A percentile compares a stretch with the other conserved stretches of the same genome.
Evolutionary conservation across 2,888 invertebrate species (phyloP).

Genomic region (Xestia xanthographa): DNA sequence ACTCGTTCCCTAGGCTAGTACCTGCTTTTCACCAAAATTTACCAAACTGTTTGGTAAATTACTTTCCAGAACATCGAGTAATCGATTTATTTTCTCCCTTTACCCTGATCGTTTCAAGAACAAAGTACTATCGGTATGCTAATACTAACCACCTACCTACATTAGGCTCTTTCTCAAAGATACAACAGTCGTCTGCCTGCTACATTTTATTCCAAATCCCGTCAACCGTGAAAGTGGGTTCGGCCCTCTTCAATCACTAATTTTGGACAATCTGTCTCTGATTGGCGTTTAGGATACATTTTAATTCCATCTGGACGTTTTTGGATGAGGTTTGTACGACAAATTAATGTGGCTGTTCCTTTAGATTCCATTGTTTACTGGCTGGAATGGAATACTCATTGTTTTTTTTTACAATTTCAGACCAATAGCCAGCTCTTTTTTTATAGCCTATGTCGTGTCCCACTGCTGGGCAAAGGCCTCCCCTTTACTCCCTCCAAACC

Average conservation of each 20-base stretch:
- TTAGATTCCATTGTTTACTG: slow-evolving; percentile 12
- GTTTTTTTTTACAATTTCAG: background rate
- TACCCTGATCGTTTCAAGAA: background rate
- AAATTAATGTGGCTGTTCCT: background rate
- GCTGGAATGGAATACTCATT: background rate
- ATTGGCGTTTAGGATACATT: slow-evolving; percentile 33
- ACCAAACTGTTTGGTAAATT: background rate
- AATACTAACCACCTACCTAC: slow-evolving; percentile 3
- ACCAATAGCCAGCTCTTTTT: background rate
- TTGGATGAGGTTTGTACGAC: background rate
- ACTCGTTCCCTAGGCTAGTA: too few species aligned
- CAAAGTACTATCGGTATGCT: slow-evolving; percentile 7
- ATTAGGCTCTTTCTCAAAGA: background rate
- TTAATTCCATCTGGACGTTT: slow-evolving; percentile 11
- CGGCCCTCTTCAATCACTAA: slow-evolving; percentile 58
- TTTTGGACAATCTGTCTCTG: slow-evolving; percentile 43
- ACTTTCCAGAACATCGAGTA: background rate
- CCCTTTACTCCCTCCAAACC: too few species aligned
- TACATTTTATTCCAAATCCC: slow-evolving; percentile 47
- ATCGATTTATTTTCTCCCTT: background rate
- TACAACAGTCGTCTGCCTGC: slow-evolving; percentile 4
- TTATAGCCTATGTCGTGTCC: too few species aligned
- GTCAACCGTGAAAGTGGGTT: slow-evolving; percentile 64
- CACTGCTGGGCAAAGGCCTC: too few species aligned
- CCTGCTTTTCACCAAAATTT: background rate